These are phyloP conservation scores for Sylvilagus bachmani DNA, from an alignment of 2,113 vertebrate species.

Conservation along the genomic window DNA sequence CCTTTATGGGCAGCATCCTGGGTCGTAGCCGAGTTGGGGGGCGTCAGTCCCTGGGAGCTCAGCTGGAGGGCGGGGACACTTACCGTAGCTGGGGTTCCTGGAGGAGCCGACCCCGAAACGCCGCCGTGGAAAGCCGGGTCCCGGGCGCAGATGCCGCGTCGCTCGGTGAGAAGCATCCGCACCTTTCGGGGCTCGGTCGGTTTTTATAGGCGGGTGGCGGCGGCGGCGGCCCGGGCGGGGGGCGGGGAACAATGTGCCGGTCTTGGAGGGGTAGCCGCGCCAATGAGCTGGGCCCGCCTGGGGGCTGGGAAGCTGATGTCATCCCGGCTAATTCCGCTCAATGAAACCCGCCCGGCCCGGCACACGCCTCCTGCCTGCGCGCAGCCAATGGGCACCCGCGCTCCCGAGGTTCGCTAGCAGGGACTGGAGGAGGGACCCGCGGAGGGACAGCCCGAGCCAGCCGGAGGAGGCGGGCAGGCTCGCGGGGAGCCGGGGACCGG, in stretches of 20 bases:
- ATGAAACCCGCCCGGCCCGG: conserved; percentile 87
- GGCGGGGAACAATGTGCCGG: conserved; percentile 89
- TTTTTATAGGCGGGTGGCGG: conserved; percentile 90
- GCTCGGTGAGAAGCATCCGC: conserved; percentile 86
- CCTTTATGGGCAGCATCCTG: background rate
- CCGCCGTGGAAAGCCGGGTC: background rate
- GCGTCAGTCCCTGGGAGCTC: background rate
- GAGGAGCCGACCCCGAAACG: background rate
- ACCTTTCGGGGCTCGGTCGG: conserved; percentile 82
- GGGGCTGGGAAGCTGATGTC: conserved; percentile 90
- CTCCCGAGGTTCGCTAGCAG: conserved; percentile 14
- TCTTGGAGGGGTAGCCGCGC: conserved; percentile 86
- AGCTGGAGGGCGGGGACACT: conserved; percentile 71
- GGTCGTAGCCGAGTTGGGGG: background rate
- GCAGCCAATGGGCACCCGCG: conserved; percentile 84
- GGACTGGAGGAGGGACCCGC: conserved; percentile 14
- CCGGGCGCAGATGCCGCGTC: background rate
- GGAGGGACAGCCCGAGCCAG: background rate
- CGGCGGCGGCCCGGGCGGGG: conserved; percentile 82
- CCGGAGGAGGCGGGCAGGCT: background rate
- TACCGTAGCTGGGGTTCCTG: conserved; percentile 63
- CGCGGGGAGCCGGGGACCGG: background rate
- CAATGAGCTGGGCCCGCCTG: conserved; percentile 89
- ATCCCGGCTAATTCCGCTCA: conserved; percentile 89
- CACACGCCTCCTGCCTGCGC: conserved; percentile 84